phyloP scores from a whole-genome alignment of 2,888 invertebrate species.

The Ochlodes sylvanus region DNA sequence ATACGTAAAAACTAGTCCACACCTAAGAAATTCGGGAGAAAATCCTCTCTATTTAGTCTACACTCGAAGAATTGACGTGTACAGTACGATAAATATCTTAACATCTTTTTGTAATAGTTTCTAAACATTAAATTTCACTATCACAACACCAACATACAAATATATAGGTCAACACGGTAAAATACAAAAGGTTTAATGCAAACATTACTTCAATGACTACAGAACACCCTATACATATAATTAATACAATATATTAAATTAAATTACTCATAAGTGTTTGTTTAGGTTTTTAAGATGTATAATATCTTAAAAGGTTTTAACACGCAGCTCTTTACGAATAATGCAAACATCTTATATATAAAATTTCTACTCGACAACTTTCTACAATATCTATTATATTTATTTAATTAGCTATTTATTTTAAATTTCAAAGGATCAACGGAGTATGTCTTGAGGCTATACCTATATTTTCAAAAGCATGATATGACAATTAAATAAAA shows the following conservation, averaged over 20 bases:
- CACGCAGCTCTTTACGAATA: background rate
- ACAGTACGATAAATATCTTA: conserved; percentile 1
- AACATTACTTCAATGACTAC: conserved; percentile 6
- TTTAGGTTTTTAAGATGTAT: background rate
- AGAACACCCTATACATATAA: background rate
- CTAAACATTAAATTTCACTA: conserved; percentile 18
- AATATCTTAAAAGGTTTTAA: background rate
- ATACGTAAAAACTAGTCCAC: background rate
- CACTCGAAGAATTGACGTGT: background rate
- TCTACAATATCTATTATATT: background rate
- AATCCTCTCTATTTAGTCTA: too few relatives aligned
- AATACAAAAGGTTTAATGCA: conserved; percentile 6
- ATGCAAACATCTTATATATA: background rate
- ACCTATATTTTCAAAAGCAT: too few relatives aligned
- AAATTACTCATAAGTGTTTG: background rate
- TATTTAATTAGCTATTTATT: background rate
- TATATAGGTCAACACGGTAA: background rate
- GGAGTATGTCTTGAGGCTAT: too few relatives aligned
- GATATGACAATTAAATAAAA: too few relatives aligned
- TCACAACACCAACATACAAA: conserved; percentile 17
- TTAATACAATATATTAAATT: background rate
- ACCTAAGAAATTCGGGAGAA: background rate
- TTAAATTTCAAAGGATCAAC: too few relatives aligned
- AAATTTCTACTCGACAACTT: background rate
- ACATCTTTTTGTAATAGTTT: conserved; percentile 1